These are phyloP conservation scores for Selenia dentaria DNA, from an alignment of 2,888 invertebrate species.

Conservation along the genomic window DNA sequence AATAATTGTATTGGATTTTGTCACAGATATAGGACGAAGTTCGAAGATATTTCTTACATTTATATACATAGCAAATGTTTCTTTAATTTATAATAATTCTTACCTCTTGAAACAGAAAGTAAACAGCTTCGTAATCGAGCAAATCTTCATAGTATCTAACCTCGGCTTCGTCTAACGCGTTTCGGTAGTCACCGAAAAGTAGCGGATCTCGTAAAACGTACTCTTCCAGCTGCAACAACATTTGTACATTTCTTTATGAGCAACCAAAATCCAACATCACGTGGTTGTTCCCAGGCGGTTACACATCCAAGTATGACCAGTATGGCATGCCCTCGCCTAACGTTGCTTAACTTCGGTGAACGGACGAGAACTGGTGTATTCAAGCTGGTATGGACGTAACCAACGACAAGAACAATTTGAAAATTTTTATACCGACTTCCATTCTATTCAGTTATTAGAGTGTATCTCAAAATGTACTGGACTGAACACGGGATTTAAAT, in stretches of 20 bases:
- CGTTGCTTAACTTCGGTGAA: slow-evolving; percentile 76
- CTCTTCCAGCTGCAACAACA: slow-evolving; percentile 74
- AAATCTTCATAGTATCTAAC: slow-evolving; percentile 94
- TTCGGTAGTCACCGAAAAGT: slow-evolving; percentile 95
- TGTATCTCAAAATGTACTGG: too few relatives aligned
- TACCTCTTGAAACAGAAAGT: slow-evolving; percentile 94
- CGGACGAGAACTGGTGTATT: too few relatives aligned
- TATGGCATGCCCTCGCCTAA: slow-evolving; percentile 74
- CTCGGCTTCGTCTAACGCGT: slow-evolving; percentile 92
- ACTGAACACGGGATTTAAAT: too few relatives aligned
- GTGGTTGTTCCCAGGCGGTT: slow-evolving; percentile 67
- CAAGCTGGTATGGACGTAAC: slow-evolving; percentile 32
- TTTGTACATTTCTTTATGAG: not conserved
- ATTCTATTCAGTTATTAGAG: too few relatives aligned
- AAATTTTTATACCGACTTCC: too few relatives aligned
- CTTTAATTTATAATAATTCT: too few relatives aligned
- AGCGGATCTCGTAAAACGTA: slow-evolving; percentile 92
- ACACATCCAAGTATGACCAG: slow-evolving; percentile 60
- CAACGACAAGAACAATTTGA: too few relatives aligned
- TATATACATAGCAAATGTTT: too few relatives aligned
- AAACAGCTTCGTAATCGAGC: slow-evolving; percentile 95
- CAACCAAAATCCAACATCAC: slow-evolving; percentile 53
- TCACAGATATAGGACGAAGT: too few relatives aligned
- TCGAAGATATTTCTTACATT: too few relatives aligned
- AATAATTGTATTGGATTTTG: too few relatives aligned